Conservation (phyloP, 2,797 vertebrate genomes). For the Falco biarmicus region DNA sequence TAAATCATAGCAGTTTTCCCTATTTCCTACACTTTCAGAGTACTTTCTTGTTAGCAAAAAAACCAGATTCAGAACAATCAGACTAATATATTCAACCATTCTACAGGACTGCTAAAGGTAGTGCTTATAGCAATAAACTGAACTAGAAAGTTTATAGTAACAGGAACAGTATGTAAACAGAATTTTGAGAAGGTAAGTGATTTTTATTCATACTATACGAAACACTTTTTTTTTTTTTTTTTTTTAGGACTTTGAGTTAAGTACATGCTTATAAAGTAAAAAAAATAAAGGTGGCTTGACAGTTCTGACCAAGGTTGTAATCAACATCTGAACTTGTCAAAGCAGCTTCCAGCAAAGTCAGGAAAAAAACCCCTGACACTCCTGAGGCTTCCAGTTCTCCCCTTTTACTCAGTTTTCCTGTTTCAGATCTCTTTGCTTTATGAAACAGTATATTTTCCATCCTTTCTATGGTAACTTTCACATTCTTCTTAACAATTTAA, state of each 20-base stretch:
- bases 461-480: not conserved
- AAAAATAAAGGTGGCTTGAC: not conserved
- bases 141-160: not conserved
- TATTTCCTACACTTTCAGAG: slow-evolving; percentile 66
- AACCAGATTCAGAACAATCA: not conserved
- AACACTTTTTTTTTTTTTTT: not conserved
- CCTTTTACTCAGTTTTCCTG: not conserved
- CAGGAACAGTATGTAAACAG: not conserved
- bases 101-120: not conserved
- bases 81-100: not conserved
- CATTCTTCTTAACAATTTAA: not conserved
- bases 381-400: not conserved
- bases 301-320: not conserved
- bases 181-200: not conserved
- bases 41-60: not conserved
- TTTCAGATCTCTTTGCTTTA: not conserved
- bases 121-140: not conserved
- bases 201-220: slow-evolving; percentile 5
- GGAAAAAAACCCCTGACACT: not conserved
- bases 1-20: slow-evolving; percentile 66
- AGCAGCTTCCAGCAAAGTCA: slow-evolving; percentile 11
- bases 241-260: not conserved
- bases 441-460: not conserved
- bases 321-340: slow-evolving; percentile 27
- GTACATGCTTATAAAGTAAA: not conserved